Percentiles rank a stretch among this genome's conserved stretches.
phyloP scores from a whole-genome alignment of 2,113 vertebrate species.

The Brienomyrus brachyistius region DNA sequence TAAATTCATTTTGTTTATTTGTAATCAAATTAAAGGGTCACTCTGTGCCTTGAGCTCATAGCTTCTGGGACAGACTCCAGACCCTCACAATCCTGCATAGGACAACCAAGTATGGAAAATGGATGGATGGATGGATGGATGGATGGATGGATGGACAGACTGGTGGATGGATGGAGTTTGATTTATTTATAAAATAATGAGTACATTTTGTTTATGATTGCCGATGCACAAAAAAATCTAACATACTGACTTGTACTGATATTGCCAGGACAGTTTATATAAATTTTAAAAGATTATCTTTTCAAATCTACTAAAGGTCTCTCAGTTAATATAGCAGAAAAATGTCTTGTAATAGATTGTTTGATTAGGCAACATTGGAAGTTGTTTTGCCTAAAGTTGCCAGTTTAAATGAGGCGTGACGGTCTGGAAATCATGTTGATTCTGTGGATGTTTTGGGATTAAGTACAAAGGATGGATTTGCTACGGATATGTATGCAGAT shows the following conservation, averaged over 20 bases:
- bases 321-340: background rate
- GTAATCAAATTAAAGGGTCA: background rate
- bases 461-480: background rate
- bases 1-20: background rate
- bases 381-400: background rate
- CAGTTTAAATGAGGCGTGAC: background rate
- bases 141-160: background rate
- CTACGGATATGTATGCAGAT: background rate
- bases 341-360: background rate
- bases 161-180: background rate
- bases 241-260: background rate
- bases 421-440: background rate
- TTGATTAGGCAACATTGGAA: slow-evolving; percentile 1
- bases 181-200: background rate
- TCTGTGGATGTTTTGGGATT: background rate
- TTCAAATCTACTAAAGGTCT: background rate
- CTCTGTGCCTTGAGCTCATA: background rate
- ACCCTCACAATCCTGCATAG: background rate
- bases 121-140: background rate
- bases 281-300: background rate
- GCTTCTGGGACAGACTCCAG: background rate
- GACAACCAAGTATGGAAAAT: background rate
- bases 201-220: background rate
- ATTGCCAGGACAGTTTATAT: background rate
- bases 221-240: background rate